phyloP scores from a whole-genome alignment of 2,797 vertebrate species.

The Tolypeutes matacus region DNA sequence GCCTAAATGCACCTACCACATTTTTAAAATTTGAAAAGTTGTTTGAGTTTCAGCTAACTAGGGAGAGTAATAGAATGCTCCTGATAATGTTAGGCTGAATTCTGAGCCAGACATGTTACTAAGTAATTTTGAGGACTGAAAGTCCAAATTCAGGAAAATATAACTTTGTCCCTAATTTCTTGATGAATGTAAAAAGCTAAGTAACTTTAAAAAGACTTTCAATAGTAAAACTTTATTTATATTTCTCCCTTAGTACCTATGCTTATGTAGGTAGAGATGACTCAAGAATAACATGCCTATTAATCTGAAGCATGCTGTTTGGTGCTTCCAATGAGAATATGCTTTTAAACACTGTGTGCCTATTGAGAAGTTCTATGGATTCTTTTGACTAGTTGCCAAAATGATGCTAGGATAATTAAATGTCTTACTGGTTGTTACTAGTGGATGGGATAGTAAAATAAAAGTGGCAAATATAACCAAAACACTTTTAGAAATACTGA shows the following conservation, averaged over 20 bases:
- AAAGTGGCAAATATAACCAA: background rate
- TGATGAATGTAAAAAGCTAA: conserved; percentile 62
- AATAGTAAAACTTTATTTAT: conserved; percentile 45
- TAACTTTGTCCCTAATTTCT: conserved; percentile 62
- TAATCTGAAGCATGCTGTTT: conserved; percentile 47
- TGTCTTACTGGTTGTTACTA: conserved; percentile 56
- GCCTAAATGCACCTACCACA: background rate
- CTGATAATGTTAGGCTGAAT: background rate
- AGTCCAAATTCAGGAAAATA: conserved; percentile 43
- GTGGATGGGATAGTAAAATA: conserved; percentile 24
- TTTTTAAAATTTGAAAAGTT: conserved; percentile 63
- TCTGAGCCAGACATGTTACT: conserved; percentile 11
- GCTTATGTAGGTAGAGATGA: background rate
- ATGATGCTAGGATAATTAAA: conserved; percentile 75
- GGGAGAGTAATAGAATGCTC: background rate
- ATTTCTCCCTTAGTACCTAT: background rate
- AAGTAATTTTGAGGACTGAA: conserved; percentile 47
- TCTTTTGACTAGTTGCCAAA: conserved; percentile 75
- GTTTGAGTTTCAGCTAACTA: conserved; percentile 45
- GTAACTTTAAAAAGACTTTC: conserved; percentile 56
- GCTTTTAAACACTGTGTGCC: conserved; percentile 66
- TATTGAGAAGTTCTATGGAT: conserved; percentile 67
- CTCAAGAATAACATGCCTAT: background rate
- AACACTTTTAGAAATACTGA: conserved; percentile 30
- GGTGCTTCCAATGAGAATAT: conserved; percentile 61